phyloP scores from a whole-genome alignment of 2,888 invertebrate species.

The Tipula lateralis region DNA sequence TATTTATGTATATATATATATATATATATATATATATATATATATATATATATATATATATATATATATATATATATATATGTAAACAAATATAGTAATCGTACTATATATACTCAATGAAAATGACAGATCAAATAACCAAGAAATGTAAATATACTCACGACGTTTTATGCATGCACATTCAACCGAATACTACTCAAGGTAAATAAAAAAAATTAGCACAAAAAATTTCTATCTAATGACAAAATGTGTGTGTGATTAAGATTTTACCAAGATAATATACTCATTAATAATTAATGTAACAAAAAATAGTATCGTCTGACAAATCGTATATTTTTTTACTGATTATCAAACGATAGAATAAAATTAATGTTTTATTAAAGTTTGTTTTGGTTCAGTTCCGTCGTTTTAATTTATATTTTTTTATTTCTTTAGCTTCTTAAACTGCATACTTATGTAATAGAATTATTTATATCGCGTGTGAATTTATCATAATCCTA shows the following conservation, averaged over 20 bases:
- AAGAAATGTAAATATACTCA: not conserved
- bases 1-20: not conserved
- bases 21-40: not conserved
- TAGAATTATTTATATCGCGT: conserved; percentile 11
- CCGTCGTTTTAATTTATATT: not conserved
- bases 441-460: not conserved
- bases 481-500: not conserved
- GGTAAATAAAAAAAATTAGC: conserved; percentile 9
- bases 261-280: conserved; percentile 6
- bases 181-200: conserved; percentile 5
- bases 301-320: not conserved
- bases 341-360: conserved; percentile 24
- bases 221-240: not conserved
- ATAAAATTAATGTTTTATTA: not conserved
- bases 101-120: not conserved
- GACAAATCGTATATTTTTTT: conserved; percentile 16
- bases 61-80: too few relatives aligned
- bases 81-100: not conserved
- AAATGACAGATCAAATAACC: not conserved
- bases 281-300: conserved; percentile 1
- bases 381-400: conserved; percentile 19
- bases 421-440: not conserved
- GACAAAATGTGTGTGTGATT: conserved; percentile 11
- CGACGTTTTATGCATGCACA: not conserved
- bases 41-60: not conserved